Evolutionary conservation across 1,140 invertebrate species (phyloP).

Genomic region (Eufriesea mexicana): DNA sequence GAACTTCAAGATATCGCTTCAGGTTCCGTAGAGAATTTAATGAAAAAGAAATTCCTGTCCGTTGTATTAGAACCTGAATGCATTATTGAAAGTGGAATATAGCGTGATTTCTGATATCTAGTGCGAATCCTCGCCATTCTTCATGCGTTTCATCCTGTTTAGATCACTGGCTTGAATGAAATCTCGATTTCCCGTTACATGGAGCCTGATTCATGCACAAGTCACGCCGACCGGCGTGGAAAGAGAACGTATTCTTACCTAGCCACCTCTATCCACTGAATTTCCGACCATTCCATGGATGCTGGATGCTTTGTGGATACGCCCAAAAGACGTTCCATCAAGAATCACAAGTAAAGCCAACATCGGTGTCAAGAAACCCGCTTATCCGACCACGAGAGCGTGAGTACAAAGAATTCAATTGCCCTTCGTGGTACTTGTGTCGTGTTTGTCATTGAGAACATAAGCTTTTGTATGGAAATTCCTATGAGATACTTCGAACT

Average conservation of each 20-base stretch:
- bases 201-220: constrained; percentile 29
- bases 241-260: constrained; percentile 36
- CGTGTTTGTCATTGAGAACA: neutral
- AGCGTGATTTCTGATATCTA: neutral
- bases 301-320: constrained; percentile 2
- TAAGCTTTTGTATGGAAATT: neutral
- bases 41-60: too few species aligned
- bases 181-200: constrained; percentile 38
- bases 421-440: neutral
- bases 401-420: constrained; percentile 10
- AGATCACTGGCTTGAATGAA: constrained; percentile 34
- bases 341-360: neutral
- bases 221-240: neutral
- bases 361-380: neutral
- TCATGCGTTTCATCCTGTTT: neutral
- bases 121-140: neutral
- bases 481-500: neutral
- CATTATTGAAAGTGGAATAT: neutral
- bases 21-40: too few species aligned
- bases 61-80: neutral
- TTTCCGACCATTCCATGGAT: constrained; percentile 5
- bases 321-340: constrained; percentile 5
- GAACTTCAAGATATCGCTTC: too few species aligned
- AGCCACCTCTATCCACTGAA: neutral
- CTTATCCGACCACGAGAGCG: neutral